Evolutionary conservation across 1,140 invertebrate species (phyloP).

Genomic region (Drosophila serrata): DNA sequence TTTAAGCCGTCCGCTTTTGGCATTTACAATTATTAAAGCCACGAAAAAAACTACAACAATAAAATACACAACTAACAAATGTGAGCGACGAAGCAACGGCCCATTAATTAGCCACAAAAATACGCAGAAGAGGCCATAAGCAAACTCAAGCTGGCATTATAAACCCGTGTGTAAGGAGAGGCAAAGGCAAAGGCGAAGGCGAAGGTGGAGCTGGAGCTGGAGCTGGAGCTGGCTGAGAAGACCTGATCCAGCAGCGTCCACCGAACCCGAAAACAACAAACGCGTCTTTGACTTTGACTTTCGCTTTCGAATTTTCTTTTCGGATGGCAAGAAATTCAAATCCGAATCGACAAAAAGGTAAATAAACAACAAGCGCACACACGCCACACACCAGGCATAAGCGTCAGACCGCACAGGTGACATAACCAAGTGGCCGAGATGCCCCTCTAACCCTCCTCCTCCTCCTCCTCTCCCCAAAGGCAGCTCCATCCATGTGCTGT

Average conservation of each 20-base stretch:
- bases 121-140: constrained; percentile 23
- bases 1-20: constrained; percentile 40
- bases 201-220: neutral
- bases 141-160: constrained; percentile 51
- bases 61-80: constrained; percentile 24
- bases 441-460: constrained; percentile 11
- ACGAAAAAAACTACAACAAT: constrained; percentile 6
- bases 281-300: constrained; percentile 81
- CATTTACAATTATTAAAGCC: constrained; percentile 62
- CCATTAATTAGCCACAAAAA: constrained; percentile 59
- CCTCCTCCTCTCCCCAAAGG: neutral
- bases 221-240: constrained; percentile 5
- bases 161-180: constrained; percentile 39
- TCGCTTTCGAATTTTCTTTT: constrained; percentile 84
- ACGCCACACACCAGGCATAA: constrained; percentile 62
- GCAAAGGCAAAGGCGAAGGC: neutral
- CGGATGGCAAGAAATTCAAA: constrained; percentile 42
- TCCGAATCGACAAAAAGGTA: constrained; percentile 24
- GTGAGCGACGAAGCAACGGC: constrained; percentile 43
- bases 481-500: neutral
- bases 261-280: constrained; percentile 36
- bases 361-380: constrained; percentile 36
- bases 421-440: constrained; percentile 80
- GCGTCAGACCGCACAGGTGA: constrained; percentile 55
- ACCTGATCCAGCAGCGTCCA: constrained; percentile 44